These are phyloP conservation scores for Drosophila neocordata DNA, from an alignment of 1,140 invertebrate genomes.

Conservation along the genomic window DNA sequence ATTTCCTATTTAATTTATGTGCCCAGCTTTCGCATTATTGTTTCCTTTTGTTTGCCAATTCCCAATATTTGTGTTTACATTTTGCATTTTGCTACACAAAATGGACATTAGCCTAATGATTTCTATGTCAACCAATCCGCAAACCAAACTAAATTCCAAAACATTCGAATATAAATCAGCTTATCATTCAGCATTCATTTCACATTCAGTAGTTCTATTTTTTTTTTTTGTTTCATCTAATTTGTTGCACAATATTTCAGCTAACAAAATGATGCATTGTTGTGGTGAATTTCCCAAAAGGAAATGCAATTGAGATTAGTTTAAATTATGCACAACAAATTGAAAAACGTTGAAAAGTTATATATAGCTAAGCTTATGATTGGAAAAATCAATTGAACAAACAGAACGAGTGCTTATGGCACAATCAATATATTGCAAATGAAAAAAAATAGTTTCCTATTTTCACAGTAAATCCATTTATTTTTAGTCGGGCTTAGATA, in stretches of 20 bases:
- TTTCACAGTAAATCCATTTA: too few relatives aligned
- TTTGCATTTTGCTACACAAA: constrained; percentile 34
- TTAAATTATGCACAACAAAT: not conserved
- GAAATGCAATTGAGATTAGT: constrained; percentile 4
- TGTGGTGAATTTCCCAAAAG: constrained; percentile 27
- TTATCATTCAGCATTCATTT: constrained; percentile 50
- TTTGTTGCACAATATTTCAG: constrained; percentile 54
- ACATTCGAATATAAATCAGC: constrained; percentile 60
- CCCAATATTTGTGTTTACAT: constrained; percentile 56
- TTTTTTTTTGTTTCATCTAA: constrained; percentile 34
- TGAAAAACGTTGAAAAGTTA: not conserved
- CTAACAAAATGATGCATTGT: constrained; percentile 51
- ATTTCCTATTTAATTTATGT: constrained; percentile 51
- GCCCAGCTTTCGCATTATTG: constrained; percentile 24
- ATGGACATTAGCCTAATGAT: constrained; percentile 72
- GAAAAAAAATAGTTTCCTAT: too few relatives aligned
- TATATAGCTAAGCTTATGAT: not conserved
- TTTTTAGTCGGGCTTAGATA: too few relatives aligned
- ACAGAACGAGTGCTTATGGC: too few relatives aligned
- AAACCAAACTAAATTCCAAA: constrained; percentile 35
- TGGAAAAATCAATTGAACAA: not conserved
- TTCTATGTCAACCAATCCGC: constrained; percentile 52
- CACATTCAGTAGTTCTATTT: constrained; percentile 51
- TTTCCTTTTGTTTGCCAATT: constrained; percentile 53
- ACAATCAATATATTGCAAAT: not conserved